phyloP scores from a whole-genome alignment of 2,113 vertebrate genomes.

The Diglossa brunneiventris region DNA sequence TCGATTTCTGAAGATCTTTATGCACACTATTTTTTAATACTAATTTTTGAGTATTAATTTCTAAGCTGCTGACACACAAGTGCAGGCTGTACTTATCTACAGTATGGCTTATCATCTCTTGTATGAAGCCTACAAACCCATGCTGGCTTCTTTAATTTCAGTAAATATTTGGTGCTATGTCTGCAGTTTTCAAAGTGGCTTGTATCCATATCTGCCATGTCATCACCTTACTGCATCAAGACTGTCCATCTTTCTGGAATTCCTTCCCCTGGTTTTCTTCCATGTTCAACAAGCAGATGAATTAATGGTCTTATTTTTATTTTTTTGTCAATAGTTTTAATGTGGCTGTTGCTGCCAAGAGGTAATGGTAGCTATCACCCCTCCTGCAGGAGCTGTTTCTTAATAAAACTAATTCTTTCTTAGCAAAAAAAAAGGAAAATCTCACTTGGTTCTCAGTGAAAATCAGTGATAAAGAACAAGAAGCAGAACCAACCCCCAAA shows the following conservation, averaged over 20 bases:
- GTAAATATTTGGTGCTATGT: neutral
- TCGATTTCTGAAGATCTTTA: neutral
- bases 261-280: neutral
- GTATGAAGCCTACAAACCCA: neutral
- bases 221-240: neutral
- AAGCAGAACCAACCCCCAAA: neutral
- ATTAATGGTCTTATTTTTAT: neutral
- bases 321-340: neutral
- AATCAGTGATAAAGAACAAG: neutral
- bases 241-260: neutral
- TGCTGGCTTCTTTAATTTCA: neutral
- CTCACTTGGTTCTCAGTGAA: neutral
- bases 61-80: neutral
- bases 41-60: neutral
- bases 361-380: neutral
- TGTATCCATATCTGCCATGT: neutral
- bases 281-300: neutral
- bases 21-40: neutral
- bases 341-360: neutral
- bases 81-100: neutral
- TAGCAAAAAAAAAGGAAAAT: neutral
- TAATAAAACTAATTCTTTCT: neutral
- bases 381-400: neutral
- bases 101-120: neutral
- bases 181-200: neutral